A percentile compares a stretch with the other conserved stretches of the same genome.
phyloP scores from a whole-genome alignment of 2,888 invertebrate species.

The Campoplex capitator region DNA sequence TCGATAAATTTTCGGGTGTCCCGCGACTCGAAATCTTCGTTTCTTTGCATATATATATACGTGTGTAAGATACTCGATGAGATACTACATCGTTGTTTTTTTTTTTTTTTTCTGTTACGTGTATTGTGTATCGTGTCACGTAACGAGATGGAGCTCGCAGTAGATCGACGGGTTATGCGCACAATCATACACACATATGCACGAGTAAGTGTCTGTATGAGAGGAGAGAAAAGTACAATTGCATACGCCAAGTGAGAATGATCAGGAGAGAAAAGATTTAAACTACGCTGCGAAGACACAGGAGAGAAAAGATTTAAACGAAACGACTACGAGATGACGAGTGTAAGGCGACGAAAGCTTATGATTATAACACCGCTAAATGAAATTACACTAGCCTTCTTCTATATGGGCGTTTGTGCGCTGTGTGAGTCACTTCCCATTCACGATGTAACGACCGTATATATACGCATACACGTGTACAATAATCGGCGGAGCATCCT shows the following conservation, averaged over 20 bases:
- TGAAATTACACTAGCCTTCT: conserved; percentile 58
- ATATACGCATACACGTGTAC: conserved; percentile 18
- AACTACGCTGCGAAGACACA: conserved; percentile 37
- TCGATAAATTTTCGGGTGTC: conserved; percentile 58
- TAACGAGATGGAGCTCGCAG: conserved; percentile 13
- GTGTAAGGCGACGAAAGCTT: conserved; percentile 60
- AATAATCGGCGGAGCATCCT: conserved; percentile 24
- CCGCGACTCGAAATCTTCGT: not conserved
- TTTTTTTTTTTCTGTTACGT: conserved; percentile 12
- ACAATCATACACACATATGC: not conserved
- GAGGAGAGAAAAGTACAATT: conserved; percentile 24
- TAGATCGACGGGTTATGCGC: not conserved
- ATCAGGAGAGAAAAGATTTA: conserved; percentile 45
- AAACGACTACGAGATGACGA: conserved; percentile 43
- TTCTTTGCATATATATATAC: not conserved
- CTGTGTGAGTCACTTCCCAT: conserved; percentile 66
- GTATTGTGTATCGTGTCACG: conserved; percentile 22
- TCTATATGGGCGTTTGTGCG: conserved; percentile 27
- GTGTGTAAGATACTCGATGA: not conserved
- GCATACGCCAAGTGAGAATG: conserved; percentile 25
- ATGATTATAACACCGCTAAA: conserved; percentile 66
- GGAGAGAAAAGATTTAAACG: conserved; percentile 50
- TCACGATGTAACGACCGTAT: conserved; percentile 57
- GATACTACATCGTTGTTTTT: not conserved
- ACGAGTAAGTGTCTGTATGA: not conserved